Base-by-base conservation (phyloP, 1,140 invertebrate genomes). In the Lethocerus indicus region DNA sequence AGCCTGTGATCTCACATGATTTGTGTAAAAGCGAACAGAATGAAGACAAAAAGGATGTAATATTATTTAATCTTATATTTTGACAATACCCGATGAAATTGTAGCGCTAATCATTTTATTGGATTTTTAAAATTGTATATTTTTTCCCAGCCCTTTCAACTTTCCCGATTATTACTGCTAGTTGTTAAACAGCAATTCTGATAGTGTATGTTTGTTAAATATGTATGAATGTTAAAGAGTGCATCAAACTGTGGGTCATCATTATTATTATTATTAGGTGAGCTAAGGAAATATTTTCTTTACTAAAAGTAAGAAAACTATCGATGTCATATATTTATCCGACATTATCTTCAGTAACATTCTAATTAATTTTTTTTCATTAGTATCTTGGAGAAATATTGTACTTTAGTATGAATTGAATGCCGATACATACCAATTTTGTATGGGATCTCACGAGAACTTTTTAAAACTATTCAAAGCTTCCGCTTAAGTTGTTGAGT, bases 1-100 rank as follows among this genome's bases (percentile, higher is more conserved):
- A 18, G 42, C 42, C 42, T 44, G 42, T 44, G 42, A 44, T 44
- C 42, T 44, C 42, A 44, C 42, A 20, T 26, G 27, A 28, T 44
- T 25, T 27, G 29, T 28, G 42, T 27, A 44, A 27, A 4, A 20
- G 18, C 18, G 18, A 21, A 39, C 18, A 20, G 36, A 39, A 39
- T 39, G 13, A 16, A 20, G 36, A 39, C 36, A 16, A 21, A 20
- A 16, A n/a, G n/a, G 23, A 21, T 39, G 23, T 20, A 39, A 1
- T 39, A 39, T 20, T 39, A 20, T 16, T 39, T 20, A 39, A 39
- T 39, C 16, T 21, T 21, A 39, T 21, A 16, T 39, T 39, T 39
- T 20, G 36, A n/a, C 36, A 39, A 39, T 20, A 20, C 23, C 18
- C 23, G 23, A 39, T 39, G 9, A 20, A 20, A 39, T 3, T n/a